phyloP scores from a whole-genome alignment of 2,113 vertebrate genomes.

The Hemiprocne comata region DNA sequence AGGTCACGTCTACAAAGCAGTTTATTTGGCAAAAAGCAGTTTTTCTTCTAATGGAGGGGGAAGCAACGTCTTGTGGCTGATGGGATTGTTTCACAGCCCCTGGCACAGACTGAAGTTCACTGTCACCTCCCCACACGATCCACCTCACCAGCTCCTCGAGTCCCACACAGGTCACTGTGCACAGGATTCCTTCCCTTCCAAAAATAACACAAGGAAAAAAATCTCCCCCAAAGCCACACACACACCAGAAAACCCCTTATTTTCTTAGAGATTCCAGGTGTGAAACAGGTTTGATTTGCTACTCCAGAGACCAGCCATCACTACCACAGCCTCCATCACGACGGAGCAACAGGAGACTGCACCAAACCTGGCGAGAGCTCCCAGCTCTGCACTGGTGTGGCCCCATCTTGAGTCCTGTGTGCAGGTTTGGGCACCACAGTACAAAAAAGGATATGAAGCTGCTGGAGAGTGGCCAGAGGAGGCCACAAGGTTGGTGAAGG shows the following conservation, averaged over 20 bases:
- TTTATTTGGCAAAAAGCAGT: not conserved
- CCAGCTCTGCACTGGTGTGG: too few species aligned
- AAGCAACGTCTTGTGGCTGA: not conserved
- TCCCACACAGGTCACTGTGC: not conserved
- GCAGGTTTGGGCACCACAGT: too few species aligned
- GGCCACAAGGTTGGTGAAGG: too few species aligned
- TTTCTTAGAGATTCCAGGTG: not conserved
- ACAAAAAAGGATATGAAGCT: too few species aligned
- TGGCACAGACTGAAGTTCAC: not conserved
- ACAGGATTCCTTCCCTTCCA: not conserved
- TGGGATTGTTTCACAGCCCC: not conserved
- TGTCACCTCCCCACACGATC: too few species aligned
- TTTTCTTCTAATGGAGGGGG: not conserved
- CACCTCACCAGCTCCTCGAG: too few species aligned
- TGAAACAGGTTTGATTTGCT: not conserved
- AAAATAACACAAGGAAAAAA: not conserved
- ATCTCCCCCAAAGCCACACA: not conserved
- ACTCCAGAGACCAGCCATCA: not conserved
- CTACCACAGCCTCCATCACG: not conserved
- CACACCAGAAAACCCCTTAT: not conserved
- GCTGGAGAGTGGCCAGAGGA: too few species aligned
- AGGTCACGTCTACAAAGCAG: not conserved
- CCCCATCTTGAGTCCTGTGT: too few species aligned
- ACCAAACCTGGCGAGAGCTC: fast-evolving
- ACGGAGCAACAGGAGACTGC: not conserved